Percentiles rank a stretch among this genome's conserved stretches.
phyloP scores from a whole-genome alignment of 53 echinoderm and acorn worm species.

The Crossaster papposus region DNA sequence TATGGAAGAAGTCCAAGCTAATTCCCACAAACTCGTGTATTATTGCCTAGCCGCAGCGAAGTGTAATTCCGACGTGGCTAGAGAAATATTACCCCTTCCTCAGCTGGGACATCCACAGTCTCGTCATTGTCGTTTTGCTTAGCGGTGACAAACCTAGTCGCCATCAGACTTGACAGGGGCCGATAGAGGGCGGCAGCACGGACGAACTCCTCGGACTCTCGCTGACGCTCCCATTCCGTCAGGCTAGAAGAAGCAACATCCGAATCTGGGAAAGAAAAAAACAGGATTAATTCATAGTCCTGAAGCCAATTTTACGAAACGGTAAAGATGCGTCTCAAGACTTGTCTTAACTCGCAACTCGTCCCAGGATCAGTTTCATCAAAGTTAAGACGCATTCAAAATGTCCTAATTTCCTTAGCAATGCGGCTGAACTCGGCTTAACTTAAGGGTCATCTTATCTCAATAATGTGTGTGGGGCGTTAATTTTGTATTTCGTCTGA shows the following conservation, averaged over 20 bases:
- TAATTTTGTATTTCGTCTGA: no score
- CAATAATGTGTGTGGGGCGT: no score
- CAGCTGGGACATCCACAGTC: constrained; percentile 74
- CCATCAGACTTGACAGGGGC: constrained; percentile 84
- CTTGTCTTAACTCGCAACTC: no score
- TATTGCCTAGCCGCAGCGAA: neutral
- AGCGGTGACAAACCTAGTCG: constrained; percentile 86
- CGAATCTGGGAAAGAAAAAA: neutral
- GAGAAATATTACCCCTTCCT: constrained; percentile 62
- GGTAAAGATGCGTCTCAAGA: no score
- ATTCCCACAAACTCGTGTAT: neutral
- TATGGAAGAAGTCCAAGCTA: no score
- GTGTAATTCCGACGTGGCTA: neutral
- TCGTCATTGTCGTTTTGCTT: constrained; percentile 78
- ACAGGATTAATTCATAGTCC: neutral
- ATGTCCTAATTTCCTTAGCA: no score
- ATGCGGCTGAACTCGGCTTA: no score
- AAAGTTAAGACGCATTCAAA: no score
- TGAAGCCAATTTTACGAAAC: no score
- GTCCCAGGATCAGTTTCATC: no score
- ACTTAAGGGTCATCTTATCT: no score
- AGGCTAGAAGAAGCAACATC: constrained; percentile 11
- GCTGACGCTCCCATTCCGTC: constrained; percentile 95
- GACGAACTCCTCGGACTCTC: constrained; percentile 78
- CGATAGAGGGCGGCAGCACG: constrained; percentile 76